A percentile compares a stretch with the other conserved stretches of the same genome.
These are phyloP conservation scores for Ryuthela nishihirai DNA, from an alignment of 2,888 invertebrate species.

Conservation along the genomic window DNA sequence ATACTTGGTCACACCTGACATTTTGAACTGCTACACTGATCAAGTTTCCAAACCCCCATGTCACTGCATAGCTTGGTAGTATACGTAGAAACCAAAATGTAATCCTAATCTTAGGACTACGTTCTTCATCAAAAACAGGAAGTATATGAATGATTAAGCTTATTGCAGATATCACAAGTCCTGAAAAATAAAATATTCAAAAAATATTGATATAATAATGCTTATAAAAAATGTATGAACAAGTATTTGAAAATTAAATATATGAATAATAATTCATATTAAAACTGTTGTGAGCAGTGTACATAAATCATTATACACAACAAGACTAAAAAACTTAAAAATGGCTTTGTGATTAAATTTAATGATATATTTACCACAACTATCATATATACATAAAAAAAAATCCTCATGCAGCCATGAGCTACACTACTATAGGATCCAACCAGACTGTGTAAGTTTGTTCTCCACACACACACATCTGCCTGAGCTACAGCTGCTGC, in stretches of 20 bases:
- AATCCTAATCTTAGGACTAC: too few species aligned
- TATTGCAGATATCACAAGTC: too few species aligned
- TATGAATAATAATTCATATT: background rate
- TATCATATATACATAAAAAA: too few species aligned
- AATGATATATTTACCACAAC: too few species aligned
- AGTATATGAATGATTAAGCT: too few species aligned
- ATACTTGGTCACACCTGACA: slow-evolving; percentile 3
- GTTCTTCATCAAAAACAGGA: too few species aligned
- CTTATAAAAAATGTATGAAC: background rate
- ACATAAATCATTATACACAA: background rate
- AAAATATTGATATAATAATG: background rate
- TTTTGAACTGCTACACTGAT: background rate
- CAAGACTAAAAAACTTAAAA: background rate
- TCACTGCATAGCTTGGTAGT: background rate
- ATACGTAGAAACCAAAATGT: background rate
- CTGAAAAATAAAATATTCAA: too few species aligned
- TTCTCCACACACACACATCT: too few species aligned
- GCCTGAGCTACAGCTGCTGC: too few species aligned
- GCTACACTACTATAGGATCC: too few species aligned
- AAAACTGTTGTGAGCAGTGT: background rate
- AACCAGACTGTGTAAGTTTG: too few species aligned
- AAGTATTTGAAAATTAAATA: background rate
- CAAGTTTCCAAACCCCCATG: slow-evolving; percentile 4
- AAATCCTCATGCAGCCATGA: too few species aligned
- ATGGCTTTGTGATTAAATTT: background rate